These are phyloP conservation scores for Bambusicola thoracicus DNA, from an alignment of 2,113 vertebrate genomes.

Conservation along the genomic window DNA sequence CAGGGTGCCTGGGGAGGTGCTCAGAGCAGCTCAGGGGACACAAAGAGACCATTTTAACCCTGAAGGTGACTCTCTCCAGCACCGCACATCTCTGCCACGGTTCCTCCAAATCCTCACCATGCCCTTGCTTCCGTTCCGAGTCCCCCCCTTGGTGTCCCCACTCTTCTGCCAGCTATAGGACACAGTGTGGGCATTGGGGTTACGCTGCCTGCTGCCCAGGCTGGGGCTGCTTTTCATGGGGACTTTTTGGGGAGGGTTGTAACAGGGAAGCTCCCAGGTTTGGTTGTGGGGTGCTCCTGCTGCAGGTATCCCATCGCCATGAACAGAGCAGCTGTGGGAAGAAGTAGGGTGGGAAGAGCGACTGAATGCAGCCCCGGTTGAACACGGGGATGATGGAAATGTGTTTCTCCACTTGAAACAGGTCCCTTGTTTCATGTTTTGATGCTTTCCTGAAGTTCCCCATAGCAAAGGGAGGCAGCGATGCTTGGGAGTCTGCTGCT, in stretches of 20 bases:
- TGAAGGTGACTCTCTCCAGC: background rate
- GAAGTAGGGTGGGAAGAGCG: background rate
- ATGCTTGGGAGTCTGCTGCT: background rate
- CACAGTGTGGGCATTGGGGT: background rate
- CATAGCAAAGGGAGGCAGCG: background rate
- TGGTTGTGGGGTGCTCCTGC: rapidly evolving
- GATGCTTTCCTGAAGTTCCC: background rate
- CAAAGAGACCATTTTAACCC: background rate
- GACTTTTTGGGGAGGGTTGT: background rate
- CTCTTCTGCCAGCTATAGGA: background rate
- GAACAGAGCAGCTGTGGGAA: rapidly evolving
- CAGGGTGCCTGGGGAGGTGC: background rate
- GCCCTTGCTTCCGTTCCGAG: background rate
- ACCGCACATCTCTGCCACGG: background rate
- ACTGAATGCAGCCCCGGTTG: rapidly evolving
- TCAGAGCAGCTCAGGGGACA: background rate
- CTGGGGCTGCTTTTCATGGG: background rate
- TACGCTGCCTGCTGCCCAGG: background rate
- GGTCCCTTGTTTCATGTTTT: background rate
- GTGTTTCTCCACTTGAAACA: rapidly evolving
- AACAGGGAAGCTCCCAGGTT: background rate
- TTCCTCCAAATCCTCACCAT: background rate
- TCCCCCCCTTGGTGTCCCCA: rapidly evolving
- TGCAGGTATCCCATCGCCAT: too few relatives aligned
- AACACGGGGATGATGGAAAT: rapidly evolving